Evolutionary conservation across 1,140 invertebrate genomes (phyloP), one percentile per base, ranked within the genome.

Genomic region (Drosophila lacertosa): DNA sequence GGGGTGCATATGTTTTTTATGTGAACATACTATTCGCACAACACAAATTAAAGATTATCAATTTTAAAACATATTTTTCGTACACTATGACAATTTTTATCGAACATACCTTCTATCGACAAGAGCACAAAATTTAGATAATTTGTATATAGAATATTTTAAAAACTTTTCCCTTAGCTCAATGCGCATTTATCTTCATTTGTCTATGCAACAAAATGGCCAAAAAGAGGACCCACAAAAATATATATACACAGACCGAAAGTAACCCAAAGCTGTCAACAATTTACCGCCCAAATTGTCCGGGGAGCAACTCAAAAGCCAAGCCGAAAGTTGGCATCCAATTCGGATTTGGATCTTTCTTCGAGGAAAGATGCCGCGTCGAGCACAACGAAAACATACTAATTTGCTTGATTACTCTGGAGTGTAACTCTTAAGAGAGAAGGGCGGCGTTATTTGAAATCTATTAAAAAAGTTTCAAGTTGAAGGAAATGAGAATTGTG

Each of bases 391-490:
- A 59, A 59, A 60, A 60, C 33, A 37, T 58, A 84, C 81, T 84
- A 84, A 84, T 88, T 88, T 88, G 72, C 82, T 88, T 88, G 82
- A 88, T 88, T 88, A 88, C 82, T 88, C 82, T 63, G 24, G 82
- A 88, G 77, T 71, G 75, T 75, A 29, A 29, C 26, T 51, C 39
- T 76, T 35, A 60, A 16, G 44, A 10, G 20, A 5, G 20, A 2
- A 10, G n/a, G 11, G 22, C 26, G 60, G 22, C 53, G 51, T 82
- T 72, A 75, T 88, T 82, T 88, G 82, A 88, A 88, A 88, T 88
- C 82, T 88, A 88, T 88, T 88, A 88, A 78, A 88, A 88, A 86
- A 84, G 82, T 84, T 84, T 76, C 15, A 67, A 66, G 33, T 37
- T 35, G 53, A 26, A 60, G 63, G 39, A 47, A 67, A 51, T 24